A percentile compares a stretch with the other conserved stretches of the same genome.
Conservation (phyloP, 2,113 vertebrate species). For the Tapirus terrestris region DNA sequence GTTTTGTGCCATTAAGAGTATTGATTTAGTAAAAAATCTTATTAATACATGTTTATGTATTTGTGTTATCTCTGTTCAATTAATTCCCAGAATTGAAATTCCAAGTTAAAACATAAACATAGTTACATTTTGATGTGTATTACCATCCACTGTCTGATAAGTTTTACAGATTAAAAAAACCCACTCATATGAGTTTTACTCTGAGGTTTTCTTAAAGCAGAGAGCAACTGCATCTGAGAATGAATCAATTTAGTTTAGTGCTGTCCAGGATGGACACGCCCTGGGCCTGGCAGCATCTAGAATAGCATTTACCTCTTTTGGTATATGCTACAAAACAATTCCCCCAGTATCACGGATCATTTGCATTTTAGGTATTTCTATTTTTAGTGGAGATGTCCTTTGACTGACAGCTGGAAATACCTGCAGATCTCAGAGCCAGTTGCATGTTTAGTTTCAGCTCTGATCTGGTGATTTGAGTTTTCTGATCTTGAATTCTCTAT, state of each 20-base stretch:
- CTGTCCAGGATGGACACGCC: neutral
- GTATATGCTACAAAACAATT: neutral
- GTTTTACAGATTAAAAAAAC: slow-evolving; percentile 45
- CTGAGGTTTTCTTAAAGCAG: slow-evolving; percentile 1
- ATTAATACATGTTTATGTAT: neutral
- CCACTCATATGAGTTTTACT: neutral
- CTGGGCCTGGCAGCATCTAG: neutral
- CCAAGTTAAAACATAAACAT: neutral
- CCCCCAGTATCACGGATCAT: neutral
- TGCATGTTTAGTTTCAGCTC: neutral
- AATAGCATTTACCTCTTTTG: slow-evolving; percentile 29
- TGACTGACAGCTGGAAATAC: neutral
- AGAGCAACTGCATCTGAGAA: neutral
- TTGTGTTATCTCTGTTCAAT: neutral
- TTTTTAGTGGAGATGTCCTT: neutral
- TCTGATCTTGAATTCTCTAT: neutral
- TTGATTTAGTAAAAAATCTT: neutral
- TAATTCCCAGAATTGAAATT: slow-evolving; percentile 41
- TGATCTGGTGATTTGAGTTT: neutral
- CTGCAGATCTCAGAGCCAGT: neutral
- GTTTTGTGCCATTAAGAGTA: neutral
- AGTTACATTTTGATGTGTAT: slow-evolving; percentile 21
- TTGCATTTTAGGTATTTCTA: neutral
- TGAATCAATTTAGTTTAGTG: neutral
- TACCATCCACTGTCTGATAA: neutral